phyloP scores from a whole-genome alignment of 2,888 invertebrate species.

The Abrostola tripartita region DNA sequence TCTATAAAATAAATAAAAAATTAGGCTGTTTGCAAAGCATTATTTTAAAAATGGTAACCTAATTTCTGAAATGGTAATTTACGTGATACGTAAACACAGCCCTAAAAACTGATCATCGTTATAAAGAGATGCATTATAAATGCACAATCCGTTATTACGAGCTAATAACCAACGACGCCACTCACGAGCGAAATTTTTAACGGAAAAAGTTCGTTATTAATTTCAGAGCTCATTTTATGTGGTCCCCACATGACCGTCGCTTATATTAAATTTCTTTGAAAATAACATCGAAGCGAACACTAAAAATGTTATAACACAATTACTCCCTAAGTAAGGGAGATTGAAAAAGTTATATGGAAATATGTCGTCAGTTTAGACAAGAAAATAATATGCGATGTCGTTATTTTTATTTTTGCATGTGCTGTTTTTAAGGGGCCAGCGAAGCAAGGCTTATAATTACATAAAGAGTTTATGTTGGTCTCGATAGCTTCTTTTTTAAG shows the following conservation, averaged over 20 bases:
- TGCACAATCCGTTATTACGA: slow-evolving; percentile 14
- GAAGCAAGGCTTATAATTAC: background rate
- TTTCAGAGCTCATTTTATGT: slow-evolving; percentile 54
- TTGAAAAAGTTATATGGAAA: slow-evolving; percentile 55
- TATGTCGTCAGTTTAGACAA: slow-evolving; percentile 42
- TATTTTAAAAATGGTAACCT: no score
- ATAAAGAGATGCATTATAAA: slow-evolving; percentile 18
- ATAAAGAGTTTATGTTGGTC: background rate
- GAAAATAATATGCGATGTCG: slow-evolving; percentile 17
- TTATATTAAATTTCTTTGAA: slow-evolving; percentile 60
- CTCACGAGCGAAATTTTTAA: slow-evolving; percentile 47
- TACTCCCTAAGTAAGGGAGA: slow-evolving; percentile 48
- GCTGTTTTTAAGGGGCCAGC: background rate
- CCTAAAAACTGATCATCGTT: background rate
- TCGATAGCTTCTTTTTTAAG: no score
- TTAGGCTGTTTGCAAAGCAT: no score
- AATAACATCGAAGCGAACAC: slow-evolving; percentile 48
- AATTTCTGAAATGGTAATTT: no score
- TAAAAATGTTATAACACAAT: slow-evolving; percentile 56
- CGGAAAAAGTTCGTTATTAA: slow-evolving; percentile 58
- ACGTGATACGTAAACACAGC: background rate
- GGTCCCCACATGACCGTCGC: slow-evolving; percentile 56
- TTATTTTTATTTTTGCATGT: slow-evolving; percentile 12
- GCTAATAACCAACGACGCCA: slow-evolving; percentile 16
- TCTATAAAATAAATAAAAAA: no score